Evolutionary conservation across 2,888 invertebrate species (phyloP).

Genomic region (Eilema sororculum): DNA sequence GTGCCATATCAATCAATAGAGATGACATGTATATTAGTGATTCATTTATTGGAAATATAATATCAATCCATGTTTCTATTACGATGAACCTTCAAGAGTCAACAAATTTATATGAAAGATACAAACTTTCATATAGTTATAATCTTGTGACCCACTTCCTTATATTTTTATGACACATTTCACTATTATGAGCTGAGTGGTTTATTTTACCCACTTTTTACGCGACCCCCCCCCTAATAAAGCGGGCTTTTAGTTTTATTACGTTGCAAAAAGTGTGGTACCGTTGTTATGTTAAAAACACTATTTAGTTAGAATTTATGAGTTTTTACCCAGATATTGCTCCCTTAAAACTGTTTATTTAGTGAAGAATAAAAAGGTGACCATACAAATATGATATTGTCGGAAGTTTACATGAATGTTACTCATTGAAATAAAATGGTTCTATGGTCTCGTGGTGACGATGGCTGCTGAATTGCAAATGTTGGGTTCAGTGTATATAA

Average conservation of each 20-base stretch:
- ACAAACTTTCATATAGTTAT: neutral
- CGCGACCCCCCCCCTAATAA: constrained; percentile 29
- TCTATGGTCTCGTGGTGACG: no score
- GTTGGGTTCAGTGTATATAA: no score
- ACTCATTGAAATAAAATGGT: no score
- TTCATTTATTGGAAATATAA: no score
- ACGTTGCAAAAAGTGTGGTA: constrained; percentile 7
- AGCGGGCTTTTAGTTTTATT: constrained; percentile 58
- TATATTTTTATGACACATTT: constrained; percentile 41
- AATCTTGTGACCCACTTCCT: constrained; percentile 7
- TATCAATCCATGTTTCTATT: no score
- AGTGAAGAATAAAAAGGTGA: no score
- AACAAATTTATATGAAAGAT: neutral
- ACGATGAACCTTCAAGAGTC: neutral
- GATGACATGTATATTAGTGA: no score
- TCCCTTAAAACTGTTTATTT: neutral
- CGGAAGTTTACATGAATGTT: no score
- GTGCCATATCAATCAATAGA: no score
- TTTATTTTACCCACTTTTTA: constrained; percentile 49
- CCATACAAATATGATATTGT: no score
- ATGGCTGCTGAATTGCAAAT: no score
- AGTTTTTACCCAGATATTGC: neutral
- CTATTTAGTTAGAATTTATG: neutral
- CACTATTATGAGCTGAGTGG: constrained; percentile 33
- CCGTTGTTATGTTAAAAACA: neutral